These are phyloP conservation scores for Oscheius sp. DNA, from an alignment of 2,888 invertebrate genomes.

Conservation along the genomic window DNA sequence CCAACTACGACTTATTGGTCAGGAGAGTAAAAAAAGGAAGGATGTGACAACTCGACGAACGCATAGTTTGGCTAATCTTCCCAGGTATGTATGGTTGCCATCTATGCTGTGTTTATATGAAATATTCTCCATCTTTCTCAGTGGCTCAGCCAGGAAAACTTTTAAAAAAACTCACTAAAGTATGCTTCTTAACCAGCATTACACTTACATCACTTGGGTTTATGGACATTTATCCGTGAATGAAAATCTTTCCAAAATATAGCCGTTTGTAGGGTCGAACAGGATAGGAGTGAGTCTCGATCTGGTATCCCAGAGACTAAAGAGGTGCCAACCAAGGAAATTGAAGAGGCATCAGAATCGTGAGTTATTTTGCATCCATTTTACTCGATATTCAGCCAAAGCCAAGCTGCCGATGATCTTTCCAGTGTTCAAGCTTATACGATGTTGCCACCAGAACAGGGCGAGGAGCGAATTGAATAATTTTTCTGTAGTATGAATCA, in stretches of 20 bases:
- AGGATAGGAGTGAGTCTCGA: constrained; percentile 55
- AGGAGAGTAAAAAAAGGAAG: constrained; percentile 40
- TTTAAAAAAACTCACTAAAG: no score
- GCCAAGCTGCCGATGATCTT: constrained; percentile 41
- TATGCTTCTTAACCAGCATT: no score
- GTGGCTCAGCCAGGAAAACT: no score
- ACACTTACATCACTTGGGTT: no score
- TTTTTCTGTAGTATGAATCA: no score
- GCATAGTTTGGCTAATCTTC: constrained; percentile 50
- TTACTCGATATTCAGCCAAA: no score
- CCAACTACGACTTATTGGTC: constrained; percentile 51
- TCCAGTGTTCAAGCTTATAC: constrained; percentile 53
- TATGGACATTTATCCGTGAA: no score
- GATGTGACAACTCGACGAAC: constrained; percentile 45
- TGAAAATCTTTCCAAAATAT: no score
- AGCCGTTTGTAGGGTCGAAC: constrained; percentile 31
- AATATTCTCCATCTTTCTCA: no score
- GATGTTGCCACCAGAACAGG: constrained; percentile 54
- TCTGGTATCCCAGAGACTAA: constrained; percentile 38
- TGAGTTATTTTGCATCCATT: no score
- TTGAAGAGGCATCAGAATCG: constrained; percentile 13
- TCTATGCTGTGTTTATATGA: no score
- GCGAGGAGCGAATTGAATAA: constrained; percentile 56
- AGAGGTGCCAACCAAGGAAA: neutral
- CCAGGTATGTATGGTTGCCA: constrained; percentile 42